A percentile compares a stretch with the other conserved stretches of the same genome.
Conservation (phyloP, 2,113 vertebrate genomes). For the Callionymus lyra region DNA sequence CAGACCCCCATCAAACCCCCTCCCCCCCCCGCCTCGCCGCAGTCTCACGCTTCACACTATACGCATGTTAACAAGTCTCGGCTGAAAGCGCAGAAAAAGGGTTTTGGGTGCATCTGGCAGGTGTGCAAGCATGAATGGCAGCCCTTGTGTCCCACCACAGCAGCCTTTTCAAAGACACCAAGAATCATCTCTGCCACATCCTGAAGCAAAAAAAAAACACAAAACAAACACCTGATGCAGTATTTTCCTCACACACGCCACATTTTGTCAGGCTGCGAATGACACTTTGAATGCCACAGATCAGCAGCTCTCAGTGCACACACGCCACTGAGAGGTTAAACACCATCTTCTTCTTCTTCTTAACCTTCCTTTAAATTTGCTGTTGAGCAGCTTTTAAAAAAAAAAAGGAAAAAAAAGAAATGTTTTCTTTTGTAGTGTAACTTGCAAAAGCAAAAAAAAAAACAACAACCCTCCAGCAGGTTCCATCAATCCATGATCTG, state of each 20-base stretch:
- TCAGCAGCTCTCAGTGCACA: conserved; percentile 30
- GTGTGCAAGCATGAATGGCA: conserved; percentile 65
- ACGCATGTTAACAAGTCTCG: conserved; percentile 50
- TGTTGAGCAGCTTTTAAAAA: conserved; percentile 31
- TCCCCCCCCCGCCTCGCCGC: not conserved
- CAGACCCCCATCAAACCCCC: too few relatives aligned
- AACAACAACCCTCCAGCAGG: conserved; percentile 30
- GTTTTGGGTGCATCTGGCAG: conserved; percentile 50
- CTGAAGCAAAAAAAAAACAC: conserved; percentile 24
- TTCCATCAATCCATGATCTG: conserved; percentile 43
- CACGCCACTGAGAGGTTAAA: conserved; percentile 21
- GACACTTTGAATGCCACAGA: conserved; percentile 5
- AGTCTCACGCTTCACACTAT: conserved; percentile 19
- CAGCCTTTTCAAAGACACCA: conserved; percentile 39
- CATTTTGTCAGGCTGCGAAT: conserved; percentile 6
- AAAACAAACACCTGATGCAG: conserved; percentile 56
- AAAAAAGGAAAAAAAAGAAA: too few relatives aligned
- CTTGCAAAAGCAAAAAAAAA: conserved; percentile 15
- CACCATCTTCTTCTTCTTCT: too few relatives aligned
- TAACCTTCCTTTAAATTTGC: conserved; percentile 22
- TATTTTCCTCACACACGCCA: conserved; percentile 42
- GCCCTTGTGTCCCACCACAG: conserved; percentile 62
- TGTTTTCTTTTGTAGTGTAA: conserved; percentile 20
- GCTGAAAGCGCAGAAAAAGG: conserved; percentile 39
- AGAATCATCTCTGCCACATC: conserved; percentile 52